Conservation (phyloP, 2,888 invertebrate species). For the Drosophila borealis region DNA sequence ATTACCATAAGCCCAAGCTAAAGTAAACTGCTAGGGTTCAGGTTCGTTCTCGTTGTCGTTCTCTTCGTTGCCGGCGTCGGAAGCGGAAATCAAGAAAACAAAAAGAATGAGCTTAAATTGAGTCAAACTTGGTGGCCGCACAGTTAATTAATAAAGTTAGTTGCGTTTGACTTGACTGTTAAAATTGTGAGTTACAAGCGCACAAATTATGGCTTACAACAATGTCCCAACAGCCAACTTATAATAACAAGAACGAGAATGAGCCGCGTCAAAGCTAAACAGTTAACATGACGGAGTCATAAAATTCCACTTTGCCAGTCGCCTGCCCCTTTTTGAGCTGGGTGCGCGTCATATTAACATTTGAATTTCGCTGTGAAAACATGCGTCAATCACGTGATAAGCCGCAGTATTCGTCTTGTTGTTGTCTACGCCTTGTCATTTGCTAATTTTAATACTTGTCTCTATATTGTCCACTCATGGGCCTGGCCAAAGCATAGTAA, state of each 20-base stretch:
- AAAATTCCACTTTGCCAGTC: conserved; percentile 54
- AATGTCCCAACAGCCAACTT: conserved; percentile 33
- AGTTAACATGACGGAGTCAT: conserved; percentile 81
- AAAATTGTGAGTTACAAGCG: conserved; percentile 64
- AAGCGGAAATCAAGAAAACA: conserved; percentile 79
- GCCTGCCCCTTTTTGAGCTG: conserved; percentile 25
- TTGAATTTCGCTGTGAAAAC: conserved; percentile 51
- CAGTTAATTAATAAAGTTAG: conserved; percentile 74
- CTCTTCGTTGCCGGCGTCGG: conserved; percentile 44
- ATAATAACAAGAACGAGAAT: conserved; percentile 35
- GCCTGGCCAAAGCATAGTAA: conserved; percentile 13
- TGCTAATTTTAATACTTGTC: conserved; percentile 67
- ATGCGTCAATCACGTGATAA: conserved; percentile 74
- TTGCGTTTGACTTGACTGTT: conserved; percentile 67
- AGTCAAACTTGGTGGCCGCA: conserved; percentile 60
- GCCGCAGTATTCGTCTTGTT: conserved; percentile 28
- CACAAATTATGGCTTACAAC: conserved; percentile 73
- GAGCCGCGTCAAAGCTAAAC: conserved; percentile 60
- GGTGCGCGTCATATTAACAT: conserved; percentile 53
- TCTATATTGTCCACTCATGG: conserved; percentile 53
- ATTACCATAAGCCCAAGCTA: conserved; percentile 74
- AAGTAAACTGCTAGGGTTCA: conserved; percentile 19
- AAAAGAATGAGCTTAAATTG: conserved; percentile 77
- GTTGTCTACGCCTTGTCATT: conserved; percentile 62
- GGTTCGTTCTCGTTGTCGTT: conserved; percentile 27